phyloP scores from a whole-genome alignment of 2,888 invertebrate genomes.

The Noctua pronuba region DNA sequence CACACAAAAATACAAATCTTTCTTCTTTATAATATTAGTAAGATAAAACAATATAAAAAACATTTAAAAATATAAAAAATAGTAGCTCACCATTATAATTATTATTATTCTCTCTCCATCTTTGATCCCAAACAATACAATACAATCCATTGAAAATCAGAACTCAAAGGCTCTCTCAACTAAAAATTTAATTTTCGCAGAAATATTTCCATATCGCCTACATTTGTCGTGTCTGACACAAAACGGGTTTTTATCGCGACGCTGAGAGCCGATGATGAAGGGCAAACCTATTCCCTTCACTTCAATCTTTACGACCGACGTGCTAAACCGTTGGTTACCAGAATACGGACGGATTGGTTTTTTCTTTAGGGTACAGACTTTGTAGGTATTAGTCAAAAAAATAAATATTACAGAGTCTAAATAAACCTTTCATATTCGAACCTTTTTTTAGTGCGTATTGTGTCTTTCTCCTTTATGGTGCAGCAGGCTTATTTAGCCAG shows the following conservation, averaged over 20 bases:
- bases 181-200: conserved; percentile 10
- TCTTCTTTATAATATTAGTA: too few species aligned
- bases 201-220: conserved; percentile 31
- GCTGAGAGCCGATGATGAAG: conserved; percentile 53
- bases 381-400: neutral
- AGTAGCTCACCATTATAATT: too few species aligned
- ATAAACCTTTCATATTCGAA: neutral
- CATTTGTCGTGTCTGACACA: conserved; percentile 32
- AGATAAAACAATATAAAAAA: too few species aligned
- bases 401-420: neutral
- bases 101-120: too few species aligned
- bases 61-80: too few species aligned
- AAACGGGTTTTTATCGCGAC: conserved; percentile 47
- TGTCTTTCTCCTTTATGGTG: neutral
- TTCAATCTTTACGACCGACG: conserved; percentile 59
- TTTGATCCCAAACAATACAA: neutral
- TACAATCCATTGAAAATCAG: neutral
- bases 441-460: neutral
- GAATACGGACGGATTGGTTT: conserved; percentile 15
- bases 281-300: conserved; percentile 31
- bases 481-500: neutral
- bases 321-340: conserved; percentile 52
- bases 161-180: neutral
- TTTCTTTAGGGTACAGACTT: conserved; percentile 33
- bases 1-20: too few species aligned